These are phyloP conservation scores for Nyctibius grandis DNA, from an alignment of 2,797 vertebrate species.

Conservation along the genomic window DNA sequence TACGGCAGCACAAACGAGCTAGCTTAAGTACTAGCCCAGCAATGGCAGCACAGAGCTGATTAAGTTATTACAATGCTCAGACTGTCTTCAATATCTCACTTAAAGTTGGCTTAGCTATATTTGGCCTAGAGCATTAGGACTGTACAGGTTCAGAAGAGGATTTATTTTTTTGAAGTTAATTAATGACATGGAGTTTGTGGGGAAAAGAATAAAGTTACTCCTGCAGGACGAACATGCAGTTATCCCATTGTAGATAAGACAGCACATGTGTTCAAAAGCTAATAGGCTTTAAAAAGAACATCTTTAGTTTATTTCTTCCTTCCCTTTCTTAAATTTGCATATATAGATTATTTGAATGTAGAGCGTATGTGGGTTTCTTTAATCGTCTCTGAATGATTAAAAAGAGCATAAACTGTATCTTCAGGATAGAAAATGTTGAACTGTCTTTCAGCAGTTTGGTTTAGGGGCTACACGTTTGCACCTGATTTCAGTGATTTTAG, in stretches of 20 bases:
- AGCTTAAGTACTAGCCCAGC: background rate
- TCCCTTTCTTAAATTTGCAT: background rate
- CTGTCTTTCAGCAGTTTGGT: background rate
- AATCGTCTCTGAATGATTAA: background rate
- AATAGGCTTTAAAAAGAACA: background rate
- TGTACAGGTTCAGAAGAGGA: background rate
- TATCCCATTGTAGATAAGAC: background rate
- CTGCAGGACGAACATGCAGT: background rate
- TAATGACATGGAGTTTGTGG: background rate
- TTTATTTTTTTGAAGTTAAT: background rate
- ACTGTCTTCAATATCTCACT: background rate
- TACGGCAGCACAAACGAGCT: background rate
- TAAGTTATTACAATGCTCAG: background rate
- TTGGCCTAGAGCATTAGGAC: background rate
- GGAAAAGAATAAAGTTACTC: background rate
- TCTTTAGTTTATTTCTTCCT: background rate
- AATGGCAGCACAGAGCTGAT: background rate
- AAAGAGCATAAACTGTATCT: background rate
- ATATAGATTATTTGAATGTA: background rate
- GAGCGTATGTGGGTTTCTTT: background rate
- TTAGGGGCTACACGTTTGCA: background rate
- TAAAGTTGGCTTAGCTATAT: background rate
- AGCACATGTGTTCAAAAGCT: background rate
- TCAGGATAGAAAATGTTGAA: background rate
- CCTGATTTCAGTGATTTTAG: background rate